phyloP scores from a whole-genome alignment of 2,113 vertebrate species.

The Nerophis ophidion region DNA sequence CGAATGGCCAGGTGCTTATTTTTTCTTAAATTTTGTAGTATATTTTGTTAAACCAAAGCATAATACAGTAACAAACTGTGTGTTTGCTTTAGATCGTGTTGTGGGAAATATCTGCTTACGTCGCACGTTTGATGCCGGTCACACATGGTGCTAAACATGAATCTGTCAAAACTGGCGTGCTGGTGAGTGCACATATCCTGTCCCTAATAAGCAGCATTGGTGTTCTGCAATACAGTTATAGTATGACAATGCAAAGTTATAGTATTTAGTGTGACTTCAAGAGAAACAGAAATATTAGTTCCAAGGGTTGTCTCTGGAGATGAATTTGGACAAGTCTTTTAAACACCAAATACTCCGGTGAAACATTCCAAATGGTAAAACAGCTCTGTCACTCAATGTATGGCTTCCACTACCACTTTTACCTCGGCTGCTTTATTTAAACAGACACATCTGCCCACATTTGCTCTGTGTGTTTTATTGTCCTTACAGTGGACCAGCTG shows the following conservation, averaged over 20 bases:
- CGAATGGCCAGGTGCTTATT: slow-evolving; percentile 83
- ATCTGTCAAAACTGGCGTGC: slow-evolving; percentile 50
- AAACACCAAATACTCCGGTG: neutral
- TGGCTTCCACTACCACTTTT: slow-evolving; percentile 34
- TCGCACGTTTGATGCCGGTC: slow-evolving; percentile 63
- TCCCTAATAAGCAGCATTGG: slow-evolving; percentile 4
- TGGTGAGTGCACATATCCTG: slow-evolving; percentile 52
- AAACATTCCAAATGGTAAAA: slow-evolving; percentile 19
- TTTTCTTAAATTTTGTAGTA: slow-evolving; percentile 9
- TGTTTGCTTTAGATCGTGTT: slow-evolving; percentile 74
- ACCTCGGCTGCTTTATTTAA: slow-evolving; percentile 27
- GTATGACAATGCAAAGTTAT: no score
- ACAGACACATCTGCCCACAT: slow-evolving; percentile 39
- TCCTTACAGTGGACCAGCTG: slow-evolving; percentile 55
- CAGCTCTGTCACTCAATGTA: slow-evolving; percentile 5
- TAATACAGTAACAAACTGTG: slow-evolving; percentile 7
- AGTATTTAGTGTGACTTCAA: no score
- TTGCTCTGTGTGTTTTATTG: slow-evolving; percentile 50
- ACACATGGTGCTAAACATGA: slow-evolving; percentile 44
- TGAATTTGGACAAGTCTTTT: slow-evolving; percentile 2
- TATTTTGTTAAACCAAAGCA: neutral
- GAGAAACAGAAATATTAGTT: no score
- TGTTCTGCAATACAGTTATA: slow-evolving; percentile 3
- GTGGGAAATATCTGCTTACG: slow-evolving; percentile 84
- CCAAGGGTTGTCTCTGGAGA: neutral